Percentiles rank a stretch among this genome's conserved stretches.
phyloP scores from a whole-genome alignment of 53 echinoderm and acorn worm species.

The Mesocentrotus franciscanus region DNA sequence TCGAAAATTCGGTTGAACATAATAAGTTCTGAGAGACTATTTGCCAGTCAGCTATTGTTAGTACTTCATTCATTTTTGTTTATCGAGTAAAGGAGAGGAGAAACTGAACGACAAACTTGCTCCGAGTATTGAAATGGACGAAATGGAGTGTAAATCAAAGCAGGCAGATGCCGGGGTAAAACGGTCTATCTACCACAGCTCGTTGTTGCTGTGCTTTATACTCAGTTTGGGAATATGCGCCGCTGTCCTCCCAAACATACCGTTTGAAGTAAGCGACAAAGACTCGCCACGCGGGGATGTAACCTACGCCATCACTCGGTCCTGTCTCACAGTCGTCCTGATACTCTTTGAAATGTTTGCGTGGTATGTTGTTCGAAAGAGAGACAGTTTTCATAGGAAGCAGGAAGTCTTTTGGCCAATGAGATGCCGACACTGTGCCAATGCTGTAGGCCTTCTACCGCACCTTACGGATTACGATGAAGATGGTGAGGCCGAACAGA shows the following conservation, averaged over 20 bases:
- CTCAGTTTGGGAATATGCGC: conserved; percentile 8
- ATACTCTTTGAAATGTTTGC: background rate
- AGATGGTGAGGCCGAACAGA: no score
- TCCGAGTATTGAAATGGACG: background rate
- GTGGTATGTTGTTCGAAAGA: background rate
- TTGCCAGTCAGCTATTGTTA: background rate
- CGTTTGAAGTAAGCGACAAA: background rate
- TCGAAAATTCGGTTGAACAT: no score
- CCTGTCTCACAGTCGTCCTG: background rate
- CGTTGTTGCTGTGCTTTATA: background rate
- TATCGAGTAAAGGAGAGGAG: background rate
- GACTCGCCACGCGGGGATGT: background rate
- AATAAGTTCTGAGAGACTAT: background rate
- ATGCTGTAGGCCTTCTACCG: background rate
- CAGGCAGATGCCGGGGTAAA: background rate
- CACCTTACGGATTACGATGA: background rate
- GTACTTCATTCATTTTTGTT: background rate
- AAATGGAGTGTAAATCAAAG: background rate
- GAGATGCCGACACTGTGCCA: conserved; percentile 39
- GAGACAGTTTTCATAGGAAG: background rate
- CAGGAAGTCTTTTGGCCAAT: conserved; percentile 39
- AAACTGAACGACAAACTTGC: background rate
- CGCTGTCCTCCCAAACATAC: conserved; percentile 9
- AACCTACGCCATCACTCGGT: background rate
- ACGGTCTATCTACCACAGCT: background rate